These are phyloP conservation scores for Erannis defoliaria DNA, from an alignment of 2,888 invertebrate genomes.

Conservation along the genomic window DNA sequence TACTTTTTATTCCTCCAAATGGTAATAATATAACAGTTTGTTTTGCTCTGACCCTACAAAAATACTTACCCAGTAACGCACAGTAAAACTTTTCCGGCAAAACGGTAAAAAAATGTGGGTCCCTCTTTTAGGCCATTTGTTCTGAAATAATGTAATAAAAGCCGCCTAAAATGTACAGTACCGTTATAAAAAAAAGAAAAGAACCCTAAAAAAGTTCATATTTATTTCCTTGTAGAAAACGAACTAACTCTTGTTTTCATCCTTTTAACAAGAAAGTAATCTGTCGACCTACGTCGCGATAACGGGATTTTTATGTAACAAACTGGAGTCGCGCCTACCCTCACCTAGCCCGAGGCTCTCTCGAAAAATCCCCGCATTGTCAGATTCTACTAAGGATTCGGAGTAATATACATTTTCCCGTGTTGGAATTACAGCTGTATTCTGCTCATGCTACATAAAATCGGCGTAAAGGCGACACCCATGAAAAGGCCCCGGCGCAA, in stretches of 20 bases:
- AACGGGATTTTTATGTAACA: slow-evolving; percentile 86
- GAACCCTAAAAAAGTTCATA: slow-evolving; percentile 73
- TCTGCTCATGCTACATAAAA: slow-evolving; percentile 82
- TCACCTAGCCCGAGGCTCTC: slow-evolving; percentile 82
- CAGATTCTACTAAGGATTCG: slow-evolving; percentile 81
- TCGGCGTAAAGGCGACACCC: slow-evolving; percentile 78
- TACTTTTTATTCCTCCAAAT: slow-evolving; percentile 12
- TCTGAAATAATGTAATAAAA: slow-evolving; percentile 57
- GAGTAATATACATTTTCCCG: slow-evolving; percentile 83
- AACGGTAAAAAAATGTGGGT: slow-evolving; percentile 49
- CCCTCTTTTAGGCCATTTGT: slow-evolving; percentile 46
- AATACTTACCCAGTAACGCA: slow-evolving; percentile 44
- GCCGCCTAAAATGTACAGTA: slow-evolving; percentile 63
- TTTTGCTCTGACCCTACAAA: slow-evolving; percentile 39
- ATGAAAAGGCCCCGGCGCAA: slow-evolving; percentile 71
- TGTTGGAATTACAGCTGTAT: slow-evolving; percentile 82
- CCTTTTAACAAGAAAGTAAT: slow-evolving; percentile 86
- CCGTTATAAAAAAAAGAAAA: slow-evolving; percentile 62
- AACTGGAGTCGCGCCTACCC: slow-evolving; percentile 84
- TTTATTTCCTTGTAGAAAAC: slow-evolving; percentile 78
- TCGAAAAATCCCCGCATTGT: slow-evolving; percentile 80
- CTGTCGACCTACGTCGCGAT: slow-evolving; percentile 84
- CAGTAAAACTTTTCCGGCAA: slow-evolving; percentile 47
- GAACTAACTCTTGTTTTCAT: slow-evolving; percentile 83
- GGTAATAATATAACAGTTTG: slow-evolving; percentile 38